Base-by-base conservation (phyloP, 2,797 vertebrate species). In the Pantherophis alleghaniensis region DNA sequence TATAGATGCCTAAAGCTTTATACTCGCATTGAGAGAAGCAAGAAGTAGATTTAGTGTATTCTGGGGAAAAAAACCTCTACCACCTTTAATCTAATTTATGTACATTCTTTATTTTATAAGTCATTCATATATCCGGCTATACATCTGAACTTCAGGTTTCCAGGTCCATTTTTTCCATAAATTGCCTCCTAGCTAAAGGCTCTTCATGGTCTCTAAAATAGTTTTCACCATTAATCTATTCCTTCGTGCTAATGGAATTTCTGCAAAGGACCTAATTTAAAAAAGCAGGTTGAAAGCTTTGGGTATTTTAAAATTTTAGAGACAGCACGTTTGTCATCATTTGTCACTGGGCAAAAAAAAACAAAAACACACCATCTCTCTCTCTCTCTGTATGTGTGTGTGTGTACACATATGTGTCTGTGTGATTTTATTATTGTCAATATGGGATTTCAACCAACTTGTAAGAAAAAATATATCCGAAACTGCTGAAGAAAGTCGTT, bases 21-120 rank as follows among this genome's bases (percentile, higher is more conserved):
- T 91, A 91, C 94, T 96, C 95, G 96, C 96, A 96, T 87, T 94
- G 93, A 94, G 92, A 93, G 74, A 94, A 95, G 91, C n/a, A 94
- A 96, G 74, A 92, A 96, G 89, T 94, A 92, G 87, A 97, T 97
- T 97, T 96, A 95, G 95, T 95, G 91, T 91, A 96, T 96, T 97
- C 96, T 95, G 55, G 37, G 66, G 66, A 93, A 93, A 96, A 96
- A 96, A 95, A 95, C 96, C 96, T 53, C 91, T 93, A 83, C 95
- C 94, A 95, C 94, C 91, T 97, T 95, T 97, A 97, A 97, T 97
- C 97, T 96, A 96, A 97, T 97, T 96, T 96, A 96, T 97, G 87
- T 92, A 89, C 90, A 93, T 92, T 94, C 92, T 96, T 97, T 94
- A 97, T 96, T 13, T 4, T 87, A 94, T 95, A 96, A 97, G 95